Evolutionary conservation across 2,113 vertebrate species (phyloP).

Genomic region (Chaetodon trifascialis): DNA sequence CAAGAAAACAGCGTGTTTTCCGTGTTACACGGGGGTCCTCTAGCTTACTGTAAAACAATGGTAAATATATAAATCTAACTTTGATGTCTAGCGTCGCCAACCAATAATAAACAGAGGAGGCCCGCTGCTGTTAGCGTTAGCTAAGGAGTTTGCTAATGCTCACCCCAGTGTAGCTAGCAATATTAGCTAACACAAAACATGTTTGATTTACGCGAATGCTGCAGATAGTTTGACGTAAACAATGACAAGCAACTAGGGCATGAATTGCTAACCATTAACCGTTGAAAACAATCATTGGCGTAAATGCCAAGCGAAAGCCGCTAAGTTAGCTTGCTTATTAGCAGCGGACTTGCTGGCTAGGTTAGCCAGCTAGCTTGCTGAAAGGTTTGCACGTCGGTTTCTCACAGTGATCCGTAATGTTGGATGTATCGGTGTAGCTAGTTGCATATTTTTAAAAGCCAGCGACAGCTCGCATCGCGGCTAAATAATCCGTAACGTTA

Average conservation of each 20-base stretch:
- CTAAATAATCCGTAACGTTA: fast-evolving
- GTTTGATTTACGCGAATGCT: not conserved
- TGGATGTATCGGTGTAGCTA: not conserved
- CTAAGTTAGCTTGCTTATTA: conserved; percentile 35
- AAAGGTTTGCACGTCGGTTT: conserved; percentile 28
- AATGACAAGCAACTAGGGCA: fast-evolving
- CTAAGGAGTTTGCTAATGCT: conserved; percentile 43
- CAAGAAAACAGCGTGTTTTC: fast-evolving
- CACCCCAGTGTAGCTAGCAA: not conserved
- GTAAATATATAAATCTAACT: not conserved
- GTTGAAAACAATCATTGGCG: not conserved
- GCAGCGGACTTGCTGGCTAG: conserved; percentile 28
- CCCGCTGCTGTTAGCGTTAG: conserved; percentile 64
- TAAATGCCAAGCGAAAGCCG: not conserved
- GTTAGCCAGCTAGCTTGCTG: conserved; percentile 35
- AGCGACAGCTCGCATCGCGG: fast-evolving
- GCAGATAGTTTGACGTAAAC: not conserved
- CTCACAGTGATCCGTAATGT: not conserved
- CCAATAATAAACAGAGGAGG: conserved; percentile 72
- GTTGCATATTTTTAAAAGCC: not conserved
- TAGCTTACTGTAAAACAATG: not conserved
- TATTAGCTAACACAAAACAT: not conserved
- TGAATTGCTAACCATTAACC: fast-evolving
- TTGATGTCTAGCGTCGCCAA: conserved; percentile 38
- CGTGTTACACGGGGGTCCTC: fast-evolving